Conservation (phyloP, 1,140 invertebrate species). For the Tetragonula clypearis region DNA sequence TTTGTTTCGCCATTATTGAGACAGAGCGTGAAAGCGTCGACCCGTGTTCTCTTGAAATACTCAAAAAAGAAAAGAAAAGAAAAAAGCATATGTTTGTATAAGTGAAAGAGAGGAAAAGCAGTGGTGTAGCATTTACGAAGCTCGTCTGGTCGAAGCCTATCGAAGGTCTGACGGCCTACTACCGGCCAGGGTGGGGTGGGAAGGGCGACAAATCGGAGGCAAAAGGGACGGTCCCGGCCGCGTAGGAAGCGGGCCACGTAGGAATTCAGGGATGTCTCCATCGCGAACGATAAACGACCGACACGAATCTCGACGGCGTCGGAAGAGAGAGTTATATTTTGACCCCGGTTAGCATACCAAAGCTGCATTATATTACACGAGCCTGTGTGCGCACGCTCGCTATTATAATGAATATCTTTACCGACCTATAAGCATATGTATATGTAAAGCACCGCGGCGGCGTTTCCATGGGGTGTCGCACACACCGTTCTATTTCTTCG, state of each 20-base stretch:
- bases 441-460: constrained; percentile 67
- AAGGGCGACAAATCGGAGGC: background rate
- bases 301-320: constrained; percentile 59
- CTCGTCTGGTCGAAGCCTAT: no score
- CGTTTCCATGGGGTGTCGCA: constrained; percentile 61
- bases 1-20: no score
- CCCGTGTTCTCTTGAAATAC: no score
- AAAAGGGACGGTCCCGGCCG: background rate
- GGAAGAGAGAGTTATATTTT: constrained; percentile 74
- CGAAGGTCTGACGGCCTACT: no score
- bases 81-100: no score
- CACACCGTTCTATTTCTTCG: background rate
- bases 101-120: no score
- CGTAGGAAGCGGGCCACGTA: constrained; percentile 41
- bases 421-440: constrained; percentile 64
- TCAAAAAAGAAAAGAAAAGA: no score
- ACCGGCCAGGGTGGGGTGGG: no score
- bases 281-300: constrained; percentile 47
- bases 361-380: constrained; percentile 74
- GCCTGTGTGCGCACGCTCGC: constrained; percentile 50
- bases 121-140: no score
- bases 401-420: constrained; percentile 74
- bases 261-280: constrained; percentile 65
- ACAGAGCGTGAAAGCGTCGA: no score
- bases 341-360: constrained; percentile 79